These are phyloP conservation scores for Vulpes lagopus DNA, from an alignment of 2,113 vertebrate species.

Conservation along the genomic window DNA sequence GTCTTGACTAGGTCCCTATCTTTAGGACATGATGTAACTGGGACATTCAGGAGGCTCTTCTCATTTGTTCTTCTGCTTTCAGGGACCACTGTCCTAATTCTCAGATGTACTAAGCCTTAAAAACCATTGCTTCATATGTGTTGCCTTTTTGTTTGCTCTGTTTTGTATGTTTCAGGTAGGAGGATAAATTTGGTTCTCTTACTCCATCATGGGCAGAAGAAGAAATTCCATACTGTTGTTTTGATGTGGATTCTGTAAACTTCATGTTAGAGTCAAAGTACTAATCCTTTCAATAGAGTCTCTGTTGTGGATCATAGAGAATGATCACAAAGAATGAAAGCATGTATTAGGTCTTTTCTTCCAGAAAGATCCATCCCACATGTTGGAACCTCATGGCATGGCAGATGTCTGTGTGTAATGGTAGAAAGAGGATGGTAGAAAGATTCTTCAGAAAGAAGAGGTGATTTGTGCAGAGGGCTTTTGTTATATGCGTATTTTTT, in stretches of 20 bases:
- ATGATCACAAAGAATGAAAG: background rate
- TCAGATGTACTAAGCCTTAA: background rate
- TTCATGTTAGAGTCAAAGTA: background rate
- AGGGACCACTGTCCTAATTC: background rate
- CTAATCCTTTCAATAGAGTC: background rate
- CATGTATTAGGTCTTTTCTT: background rate
- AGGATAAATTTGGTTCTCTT: background rate
- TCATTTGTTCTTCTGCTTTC: background rate
- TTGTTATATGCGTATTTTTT: background rate
- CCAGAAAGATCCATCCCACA: background rate
- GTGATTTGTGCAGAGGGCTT: background rate
- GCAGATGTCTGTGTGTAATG: background rate
- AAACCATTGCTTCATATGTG: background rate
- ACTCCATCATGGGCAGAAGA: background rate
- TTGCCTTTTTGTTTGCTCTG: background rate
- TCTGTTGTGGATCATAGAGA: background rate
- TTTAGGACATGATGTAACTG: background rate
- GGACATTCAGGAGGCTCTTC: background rate
- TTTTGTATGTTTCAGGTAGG: background rate
- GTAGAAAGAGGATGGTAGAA: background rate
- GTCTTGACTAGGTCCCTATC: background rate
- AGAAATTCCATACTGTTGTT: background rate
- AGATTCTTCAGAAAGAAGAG: background rate
- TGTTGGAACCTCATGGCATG: no score
- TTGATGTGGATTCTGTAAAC: slow-evolving; percentile 28